phyloP scores from a whole-genome alignment of 2,797 vertebrate species.

The Crenuchus spilurus region DNA sequence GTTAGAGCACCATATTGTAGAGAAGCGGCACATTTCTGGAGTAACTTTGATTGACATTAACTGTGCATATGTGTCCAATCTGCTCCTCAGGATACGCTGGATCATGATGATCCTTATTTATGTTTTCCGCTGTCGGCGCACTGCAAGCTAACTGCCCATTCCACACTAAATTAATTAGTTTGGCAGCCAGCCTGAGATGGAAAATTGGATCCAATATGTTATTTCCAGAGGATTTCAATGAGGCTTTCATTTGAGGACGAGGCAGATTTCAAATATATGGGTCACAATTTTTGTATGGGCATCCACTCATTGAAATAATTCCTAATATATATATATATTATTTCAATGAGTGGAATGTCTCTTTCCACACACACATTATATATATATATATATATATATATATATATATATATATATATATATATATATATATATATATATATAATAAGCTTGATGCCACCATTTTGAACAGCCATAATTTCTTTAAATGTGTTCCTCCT shows the following conservation, averaged over 20 bases:
- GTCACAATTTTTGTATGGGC: constrained; percentile 48
- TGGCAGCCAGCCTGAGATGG: constrained; percentile 65
- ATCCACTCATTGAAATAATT: too few species aligned
- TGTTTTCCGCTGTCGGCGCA: constrained; percentile 64
- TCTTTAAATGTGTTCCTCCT: background rate
- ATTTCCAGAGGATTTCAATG: constrained; percentile 61
- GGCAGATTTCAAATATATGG: constrained; percentile 56
- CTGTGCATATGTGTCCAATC: constrained; percentile 65
- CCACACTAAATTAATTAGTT: constrained; percentile 70
- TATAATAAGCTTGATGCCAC: constrained; percentile 2
- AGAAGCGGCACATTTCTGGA: constrained; percentile 49
- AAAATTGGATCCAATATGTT: constrained; percentile 67
- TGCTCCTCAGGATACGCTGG: constrained; percentile 60
- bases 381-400: too few species aligned
- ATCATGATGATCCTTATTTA: constrained; percentile 67
- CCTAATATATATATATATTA: too few species aligned
- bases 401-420: too few species aligned
- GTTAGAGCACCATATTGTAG: constrained; percentile 55
- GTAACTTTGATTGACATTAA: constrained; percentile 66
- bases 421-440: too few species aligned
- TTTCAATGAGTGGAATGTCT: too few species aligned
- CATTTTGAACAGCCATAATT: background rate
- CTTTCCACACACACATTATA: too few species aligned
- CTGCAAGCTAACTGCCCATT: constrained; percentile 67
- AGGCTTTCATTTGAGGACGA: constrained; percentile 59